phyloP scores from a whole-genome alignment of 2,113 vertebrate genomes.

The Cacatua alba region DNA sequence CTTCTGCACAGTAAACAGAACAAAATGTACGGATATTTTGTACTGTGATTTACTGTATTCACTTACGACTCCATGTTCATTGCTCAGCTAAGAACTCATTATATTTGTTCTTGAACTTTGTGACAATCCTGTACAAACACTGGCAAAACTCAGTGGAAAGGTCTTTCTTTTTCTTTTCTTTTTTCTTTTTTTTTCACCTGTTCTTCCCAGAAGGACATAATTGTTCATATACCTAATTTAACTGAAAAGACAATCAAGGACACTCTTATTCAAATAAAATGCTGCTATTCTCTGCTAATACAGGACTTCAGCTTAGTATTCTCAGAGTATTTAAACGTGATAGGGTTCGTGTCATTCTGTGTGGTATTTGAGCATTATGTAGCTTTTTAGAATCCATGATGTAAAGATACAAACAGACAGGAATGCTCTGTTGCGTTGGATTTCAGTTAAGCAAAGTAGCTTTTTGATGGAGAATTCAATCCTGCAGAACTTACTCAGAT shows the following conservation, averaged over 20 bases:
- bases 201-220: background rate
- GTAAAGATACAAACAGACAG: background rate
- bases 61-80: background rate
- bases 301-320: background rate
- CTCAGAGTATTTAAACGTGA: background rate
- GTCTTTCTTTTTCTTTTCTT: background rate
- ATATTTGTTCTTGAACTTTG: background rate
- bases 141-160: background rate
- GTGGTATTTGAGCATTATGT: background rate
- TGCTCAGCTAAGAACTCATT: background rate
- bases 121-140: background rate
- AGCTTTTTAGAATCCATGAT: background rate
- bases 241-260: background rate
- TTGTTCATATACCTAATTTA: background rate
- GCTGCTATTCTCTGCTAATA: background rate
- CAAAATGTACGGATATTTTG: background rate
- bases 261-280: background rate
- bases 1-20: background rate
- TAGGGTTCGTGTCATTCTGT: background rate
- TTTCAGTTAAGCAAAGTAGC: background rate
- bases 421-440: background rate
- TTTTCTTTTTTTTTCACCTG: background rate
- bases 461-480: background rate
- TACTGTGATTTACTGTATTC: background rate
- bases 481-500: background rate